These are phyloP conservation scores for Orchestes rusci DNA, from an alignment of 2,888 invertebrate genomes.

Conservation along the genomic window DNA sequence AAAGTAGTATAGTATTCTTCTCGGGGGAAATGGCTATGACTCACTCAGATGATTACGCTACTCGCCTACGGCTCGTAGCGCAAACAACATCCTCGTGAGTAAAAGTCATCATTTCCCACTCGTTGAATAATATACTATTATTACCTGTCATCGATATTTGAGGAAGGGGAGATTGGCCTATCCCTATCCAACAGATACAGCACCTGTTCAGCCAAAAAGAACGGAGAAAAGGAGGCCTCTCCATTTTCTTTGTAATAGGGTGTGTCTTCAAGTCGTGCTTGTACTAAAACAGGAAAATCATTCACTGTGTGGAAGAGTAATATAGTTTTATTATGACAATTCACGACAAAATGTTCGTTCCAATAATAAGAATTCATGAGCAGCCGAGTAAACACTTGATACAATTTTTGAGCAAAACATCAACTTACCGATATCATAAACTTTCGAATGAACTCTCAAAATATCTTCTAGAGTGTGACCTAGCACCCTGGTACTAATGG, in stretches of 20 bases:
- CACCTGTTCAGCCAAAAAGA: conserved; percentile 34
- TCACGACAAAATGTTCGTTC: background rate
- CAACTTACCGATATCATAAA: conserved; percentile 39
- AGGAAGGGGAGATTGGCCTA: conserved; percentile 19
- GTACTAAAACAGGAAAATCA: conserved; percentile 38
- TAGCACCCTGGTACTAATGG: conserved; percentile 36
- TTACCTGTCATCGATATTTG: conserved; percentile 30
- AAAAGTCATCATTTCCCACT: too few relatives aligned
- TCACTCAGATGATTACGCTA: too few relatives aligned
- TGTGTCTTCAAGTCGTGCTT: conserved; percentile 38
- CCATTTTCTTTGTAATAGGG: conserved; percentile 33
- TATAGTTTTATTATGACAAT: background rate
- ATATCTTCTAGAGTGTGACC: conserved; percentile 39
- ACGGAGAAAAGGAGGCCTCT: conserved; percentile 26
- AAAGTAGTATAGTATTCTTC: too few relatives aligned
- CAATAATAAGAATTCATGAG: background rate
- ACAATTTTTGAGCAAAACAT: too few relatives aligned
- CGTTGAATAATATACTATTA: too few relatives aligned
- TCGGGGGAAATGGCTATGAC: too few relatives aligned
- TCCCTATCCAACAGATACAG: conserved; percentile 35
- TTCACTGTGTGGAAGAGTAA: too few relatives aligned
- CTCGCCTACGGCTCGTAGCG: too few relatives aligned
- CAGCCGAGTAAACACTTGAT: background rate
- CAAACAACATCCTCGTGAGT: too few relatives aligned
- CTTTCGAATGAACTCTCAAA: conserved; percentile 38